Evolutionary conservation across 2,888 invertebrate species (phyloP), one percentile per base, ranked within the genome.

Genomic region (Tenthredo scrophulariae): DNA sequence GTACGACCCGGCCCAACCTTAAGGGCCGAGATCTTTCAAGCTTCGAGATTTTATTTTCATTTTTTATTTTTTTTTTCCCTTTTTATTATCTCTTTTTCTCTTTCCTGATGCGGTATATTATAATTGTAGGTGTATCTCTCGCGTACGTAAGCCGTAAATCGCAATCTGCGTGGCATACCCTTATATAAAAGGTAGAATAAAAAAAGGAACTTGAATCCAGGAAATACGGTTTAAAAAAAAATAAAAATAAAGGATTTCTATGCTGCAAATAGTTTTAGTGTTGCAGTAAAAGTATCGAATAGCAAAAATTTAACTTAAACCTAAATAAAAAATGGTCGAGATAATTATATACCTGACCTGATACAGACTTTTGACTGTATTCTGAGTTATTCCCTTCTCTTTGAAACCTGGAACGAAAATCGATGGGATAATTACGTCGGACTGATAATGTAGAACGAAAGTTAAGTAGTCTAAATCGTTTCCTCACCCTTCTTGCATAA

Each of bases 61-160:
- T 50, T n/a, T 54, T 50, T 50, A 2, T 18, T 18, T n/a, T 5
- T 54, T n/a, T 54, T 54, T 54, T 5, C 6, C 2, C 4, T 7
- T 54, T n/a, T n/a, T n/a, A n/a, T n/a, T n/a, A 7, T n/a, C 10
- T 54, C 2, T n/a, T 54, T n/a, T n/a, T 54, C n/a, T 7, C n/a
- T 7, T n/a, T n/a, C 7, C 7, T 15, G 70, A 70, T 29, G 70
- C 37, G 29, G 70, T 37, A 67, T n/a, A 26, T 70, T 70, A 70
- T 70, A 70, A 70, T 70, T 70, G 70, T 70, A 70, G 70, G 70
- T 70, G 70, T 70, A 70, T 70, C 70, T 70, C 37, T 22, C 62
- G 62, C 62, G 70, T 70, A 37, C 70, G 29, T n/a, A 18, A 70
- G 70, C 7, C 70, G 70, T 70, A 70, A 70, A 70, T 70, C 70